Percentiles rank a stretch among this genome's conserved stretches.
phyloP scores from a whole-genome alignment of 1,140 invertebrate genomes.

The Psilanteris sp. region DNA sequence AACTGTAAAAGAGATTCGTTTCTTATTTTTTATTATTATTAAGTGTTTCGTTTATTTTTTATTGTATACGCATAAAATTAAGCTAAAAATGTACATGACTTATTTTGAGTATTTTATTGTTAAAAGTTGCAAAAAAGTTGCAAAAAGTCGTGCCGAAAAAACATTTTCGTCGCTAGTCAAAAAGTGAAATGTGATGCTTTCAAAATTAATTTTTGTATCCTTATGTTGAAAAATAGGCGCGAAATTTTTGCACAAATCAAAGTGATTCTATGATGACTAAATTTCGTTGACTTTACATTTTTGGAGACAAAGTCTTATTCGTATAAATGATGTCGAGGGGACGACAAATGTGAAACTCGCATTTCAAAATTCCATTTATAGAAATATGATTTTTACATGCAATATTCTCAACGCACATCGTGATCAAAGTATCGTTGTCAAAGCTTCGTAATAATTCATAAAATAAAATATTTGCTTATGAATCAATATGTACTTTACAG shows the following conservation, averaged over 20 bases:
- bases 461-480: too few relatives aligned
- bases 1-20: too few relatives aligned
- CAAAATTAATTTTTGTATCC: conserved; percentile 21
- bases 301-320: background rate
- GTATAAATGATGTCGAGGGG: background rate
- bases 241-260: conserved; percentile 44
- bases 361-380: conserved; percentile 35
- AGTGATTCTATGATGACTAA: conserved; percentile 35
- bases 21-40: too few relatives aligned
- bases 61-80: background rate
- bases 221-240: conserved; percentile 11
- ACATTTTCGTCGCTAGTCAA: conserved; percentile 56
- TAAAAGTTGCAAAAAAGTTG: conserved; percentile 44
- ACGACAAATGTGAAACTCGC: conserved; percentile 32
- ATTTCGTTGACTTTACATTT: conserved; percentile 37
- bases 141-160: conserved; percentile 21
- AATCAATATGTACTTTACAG: too few relatives aligned
- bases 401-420: conserved; percentile 50
- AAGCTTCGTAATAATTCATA: too few relatives aligned
- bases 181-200: conserved; percentile 36
- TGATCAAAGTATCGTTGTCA: conserved; percentile 37
- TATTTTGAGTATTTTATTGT: conserved; percentile 37
- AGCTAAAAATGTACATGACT: background rate
- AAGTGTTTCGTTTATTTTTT: too few relatives aligned
- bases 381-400: conserved; percentile 61